Evolutionary conservation across 2,797 vertebrate genomes (phyloP).

Genomic region (Galaxias olidus): DNA sequence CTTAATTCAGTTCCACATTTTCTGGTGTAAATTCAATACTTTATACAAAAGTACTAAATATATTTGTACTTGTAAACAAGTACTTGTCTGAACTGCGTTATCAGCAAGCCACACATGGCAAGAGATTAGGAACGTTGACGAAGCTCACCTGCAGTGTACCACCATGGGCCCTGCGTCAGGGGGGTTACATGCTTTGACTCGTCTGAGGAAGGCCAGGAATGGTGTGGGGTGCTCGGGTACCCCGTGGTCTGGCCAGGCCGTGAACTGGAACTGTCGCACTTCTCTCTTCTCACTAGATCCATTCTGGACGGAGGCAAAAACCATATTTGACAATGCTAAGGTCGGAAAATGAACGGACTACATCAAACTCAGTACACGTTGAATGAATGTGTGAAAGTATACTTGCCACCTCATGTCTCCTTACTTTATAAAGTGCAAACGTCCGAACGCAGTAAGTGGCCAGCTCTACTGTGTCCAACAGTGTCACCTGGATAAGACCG

Average conservation of each 20-base stretch:
- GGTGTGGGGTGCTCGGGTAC: slow-evolving; percentile 97
- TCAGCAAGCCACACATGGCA: too few relatives aligned
- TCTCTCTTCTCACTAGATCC: slow-evolving; percentile 98
- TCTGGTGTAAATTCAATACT: too few relatives aligned
- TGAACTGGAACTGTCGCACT: slow-evolving; percentile 98
- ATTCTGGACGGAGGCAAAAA: slow-evolving; percentile 74
- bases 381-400: too few relatives aligned
- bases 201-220: slow-evolving; percentile 92
- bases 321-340: not conserved
- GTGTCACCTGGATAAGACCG: slow-evolving; percentile 93
- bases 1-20: too few relatives aligned
- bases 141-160: slow-evolving; percentile 94
- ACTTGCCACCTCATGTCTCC: slow-evolving; percentile 9
- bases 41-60: too few relatives aligned
- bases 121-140: not conserved
- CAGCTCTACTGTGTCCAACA: slow-evolving; percentile 94
- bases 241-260: slow-evolving; percentile 98
- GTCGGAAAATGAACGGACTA: slow-evolving; percentile 1
- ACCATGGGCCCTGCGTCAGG: slow-evolving; percentile 98
- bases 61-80: too few relatives aligned
- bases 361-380: too few relatives aligned
- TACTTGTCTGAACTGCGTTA: too few relatives aligned
- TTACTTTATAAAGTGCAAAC: slow-evolving; percentile 98
- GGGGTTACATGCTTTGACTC: slow-evolving; percentile 97
- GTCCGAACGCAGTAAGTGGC: slow-evolving; percentile 97